These are phyloP conservation scores for Irena cyanogastra DNA, from an alignment of 2,113 vertebrate genomes.

Conservation along the genomic window DNA sequence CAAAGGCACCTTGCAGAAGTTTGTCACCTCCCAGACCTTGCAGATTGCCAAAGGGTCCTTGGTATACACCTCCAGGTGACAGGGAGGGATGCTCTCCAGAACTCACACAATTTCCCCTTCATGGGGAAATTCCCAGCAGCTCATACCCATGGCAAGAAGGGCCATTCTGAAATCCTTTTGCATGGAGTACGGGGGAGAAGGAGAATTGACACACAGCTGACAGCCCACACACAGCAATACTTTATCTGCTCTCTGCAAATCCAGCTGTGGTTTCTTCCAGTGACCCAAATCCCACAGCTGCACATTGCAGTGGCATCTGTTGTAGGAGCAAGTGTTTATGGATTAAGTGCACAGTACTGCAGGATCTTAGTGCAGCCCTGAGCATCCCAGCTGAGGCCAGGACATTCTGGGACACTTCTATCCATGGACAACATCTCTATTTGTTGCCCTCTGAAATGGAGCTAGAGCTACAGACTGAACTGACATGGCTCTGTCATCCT, in stretches of 20 bases:
- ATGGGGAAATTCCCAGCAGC: background rate
- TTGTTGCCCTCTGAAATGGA: background rate
- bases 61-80: background rate
- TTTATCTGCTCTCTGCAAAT: background rate
- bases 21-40: background rate
- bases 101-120: too few relatives aligned
- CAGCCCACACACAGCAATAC: background rate
- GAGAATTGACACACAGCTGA: background rate
- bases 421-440: rapidly evolving
- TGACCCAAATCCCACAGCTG: conserved; percentile 30
- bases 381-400: background rate
- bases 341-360: background rate
- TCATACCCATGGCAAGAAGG: background rate
- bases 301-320: background rate
- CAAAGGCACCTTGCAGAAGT: background rate
- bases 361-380: background rate
- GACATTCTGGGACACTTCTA: background rate
- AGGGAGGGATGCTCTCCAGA: background rate
- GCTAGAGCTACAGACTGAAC: background rate
- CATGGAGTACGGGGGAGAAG: background rate
- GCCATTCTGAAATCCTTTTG: background rate
- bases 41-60: background rate
- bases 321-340: background rate
- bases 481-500: background rate
- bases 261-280: conserved; percentile 28